A percentile compares a stretch with the other conserved stretches of the same genome.
Evolutionary conservation across 2,888 invertebrate species (phyloP).

Genomic region (Conomelus anceps): DNA sequence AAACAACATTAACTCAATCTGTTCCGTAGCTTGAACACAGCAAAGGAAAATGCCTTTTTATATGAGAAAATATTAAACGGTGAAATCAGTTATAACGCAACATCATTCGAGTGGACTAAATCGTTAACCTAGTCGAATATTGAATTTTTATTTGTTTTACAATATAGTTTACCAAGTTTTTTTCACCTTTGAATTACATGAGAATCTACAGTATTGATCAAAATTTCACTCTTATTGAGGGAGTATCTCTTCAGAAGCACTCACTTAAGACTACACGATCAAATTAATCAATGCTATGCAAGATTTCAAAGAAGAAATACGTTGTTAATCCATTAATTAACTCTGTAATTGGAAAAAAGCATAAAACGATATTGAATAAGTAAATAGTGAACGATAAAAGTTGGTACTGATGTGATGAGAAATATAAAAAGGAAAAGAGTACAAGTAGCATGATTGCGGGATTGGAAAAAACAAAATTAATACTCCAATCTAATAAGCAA

Average conservation of each 20-base stretch:
- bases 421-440: too few relatives aligned
- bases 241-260: too few relatives aligned
- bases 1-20: conserved; percentile 6
- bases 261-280: too few relatives aligned
- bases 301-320: too few relatives aligned
- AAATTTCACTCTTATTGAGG: too few relatives aligned
- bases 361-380: neutral
- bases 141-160: neutral
- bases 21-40: neutral
- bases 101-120: neutral
- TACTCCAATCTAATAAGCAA: too few relatives aligned
- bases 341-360: neutral
- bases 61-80: conserved; percentile 8
- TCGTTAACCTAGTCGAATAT: neutral
- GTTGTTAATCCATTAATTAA: neutral
- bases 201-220: neutral
- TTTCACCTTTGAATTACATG: neutral
- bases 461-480: too few relatives aligned
- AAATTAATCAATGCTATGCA: too few relatives aligned
- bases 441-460: too few relatives aligned
- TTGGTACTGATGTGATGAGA: too few relatives aligned
- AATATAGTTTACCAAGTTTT: neutral
- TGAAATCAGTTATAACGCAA: conserved; percentile 2
- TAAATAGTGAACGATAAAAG: neutral
- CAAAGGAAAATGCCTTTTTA: neutral